phyloP scores from a whole-genome alignment of 1,140 invertebrate species.

The Goniozus legneri region DNA sequence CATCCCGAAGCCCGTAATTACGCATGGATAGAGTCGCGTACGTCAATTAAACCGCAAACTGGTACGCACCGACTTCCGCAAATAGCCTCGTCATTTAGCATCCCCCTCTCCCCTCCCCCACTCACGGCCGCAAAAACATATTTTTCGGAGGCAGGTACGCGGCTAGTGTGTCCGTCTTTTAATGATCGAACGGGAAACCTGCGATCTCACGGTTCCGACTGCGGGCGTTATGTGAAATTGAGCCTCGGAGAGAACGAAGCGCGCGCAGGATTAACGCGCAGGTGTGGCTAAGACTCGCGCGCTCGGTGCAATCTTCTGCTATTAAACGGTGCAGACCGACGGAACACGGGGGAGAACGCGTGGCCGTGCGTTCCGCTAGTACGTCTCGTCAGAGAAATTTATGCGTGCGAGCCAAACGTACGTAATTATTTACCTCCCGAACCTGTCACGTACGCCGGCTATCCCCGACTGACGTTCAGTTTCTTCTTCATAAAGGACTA shows the following conservation, averaged over 20 bases:
- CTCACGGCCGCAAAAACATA: too few relatives aligned
- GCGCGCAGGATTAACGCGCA: conserved; percentile 12
- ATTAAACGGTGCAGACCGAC: conserved; percentile 20
- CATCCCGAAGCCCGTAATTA: background rate
- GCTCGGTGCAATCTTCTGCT: conserved; percentile 25
- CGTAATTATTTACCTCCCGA: conserved; percentile 6
- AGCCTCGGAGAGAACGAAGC: conserved; percentile 15
- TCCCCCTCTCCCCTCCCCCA: too few relatives aligned
- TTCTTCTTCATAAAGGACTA: too few relatives aligned
- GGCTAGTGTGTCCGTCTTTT: too few relatives aligned
- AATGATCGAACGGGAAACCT: too few relatives aligned
- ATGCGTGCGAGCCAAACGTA: conserved; percentile 11
- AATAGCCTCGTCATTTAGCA: too few relatives aligned
- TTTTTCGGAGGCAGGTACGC: too few relatives aligned
- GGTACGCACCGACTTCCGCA: too few relatives aligned
- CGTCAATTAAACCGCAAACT: background rate
- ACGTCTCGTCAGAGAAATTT: conserved; percentile 12
- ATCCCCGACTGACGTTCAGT: background rate
- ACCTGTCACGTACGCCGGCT: background rate
- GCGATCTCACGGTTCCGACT: too few relatives aligned
- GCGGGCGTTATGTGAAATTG: conserved; percentile 20
- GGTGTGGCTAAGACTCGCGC: conserved; percentile 26
- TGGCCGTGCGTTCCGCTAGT: conserved; percentile 11
- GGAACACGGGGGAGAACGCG: conserved; percentile 5
- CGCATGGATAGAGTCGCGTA: background rate